A percentile compares a stretch with the other conserved stretches of the same genome.
Conservation (phyloP, 2,888 invertebrate species). For the Philhelius pedissequus region DNA sequence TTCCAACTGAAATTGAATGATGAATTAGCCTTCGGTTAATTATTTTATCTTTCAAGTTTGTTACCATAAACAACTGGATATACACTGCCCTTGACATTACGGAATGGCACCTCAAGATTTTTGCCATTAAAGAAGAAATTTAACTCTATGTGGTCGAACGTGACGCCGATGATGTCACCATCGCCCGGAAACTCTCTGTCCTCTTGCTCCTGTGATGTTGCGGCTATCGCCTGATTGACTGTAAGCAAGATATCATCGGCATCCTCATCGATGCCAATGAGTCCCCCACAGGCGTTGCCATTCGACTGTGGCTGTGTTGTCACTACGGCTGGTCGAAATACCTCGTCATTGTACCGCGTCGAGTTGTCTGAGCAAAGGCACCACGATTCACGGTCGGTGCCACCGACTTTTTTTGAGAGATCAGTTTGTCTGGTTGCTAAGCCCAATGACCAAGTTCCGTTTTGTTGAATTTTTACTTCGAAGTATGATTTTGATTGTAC, state of each 20-base stretch:
- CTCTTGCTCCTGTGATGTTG: constrained; percentile 70
- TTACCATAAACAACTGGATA: constrained; percentile 96
- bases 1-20: constrained; percentile 87
- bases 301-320: constrained; percentile 62
- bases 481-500: constrained; percentile 99
- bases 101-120: constrained; percentile 89
- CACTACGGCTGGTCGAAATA: constrained; percentile 79
- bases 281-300: constrained; percentile 70
- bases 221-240: constrained; percentile 69
- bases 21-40: background rate
- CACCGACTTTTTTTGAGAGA: constrained; percentile 92
- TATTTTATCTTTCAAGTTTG: constrained; percentile 70
- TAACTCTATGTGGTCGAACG: constrained; percentile 97
- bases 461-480: constrained; percentile 98
- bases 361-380: constrained; percentile 94
- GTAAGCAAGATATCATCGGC: constrained; percentile 75
- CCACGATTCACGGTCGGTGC: constrained; percentile 95
- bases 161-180: constrained; percentile 95
- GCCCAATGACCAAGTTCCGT: constrained; percentile 97
- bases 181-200: constrained; percentile 85
- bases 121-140: constrained; percentile 97
- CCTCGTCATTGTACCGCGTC: constrained; percentile 90
- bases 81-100: constrained; percentile 93
- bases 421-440: constrained; percentile 93
- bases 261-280: constrained; percentile 77